Conservation (phyloP, 92 coral and sea anemone genomes). For the Bergia sp. region DNA sequence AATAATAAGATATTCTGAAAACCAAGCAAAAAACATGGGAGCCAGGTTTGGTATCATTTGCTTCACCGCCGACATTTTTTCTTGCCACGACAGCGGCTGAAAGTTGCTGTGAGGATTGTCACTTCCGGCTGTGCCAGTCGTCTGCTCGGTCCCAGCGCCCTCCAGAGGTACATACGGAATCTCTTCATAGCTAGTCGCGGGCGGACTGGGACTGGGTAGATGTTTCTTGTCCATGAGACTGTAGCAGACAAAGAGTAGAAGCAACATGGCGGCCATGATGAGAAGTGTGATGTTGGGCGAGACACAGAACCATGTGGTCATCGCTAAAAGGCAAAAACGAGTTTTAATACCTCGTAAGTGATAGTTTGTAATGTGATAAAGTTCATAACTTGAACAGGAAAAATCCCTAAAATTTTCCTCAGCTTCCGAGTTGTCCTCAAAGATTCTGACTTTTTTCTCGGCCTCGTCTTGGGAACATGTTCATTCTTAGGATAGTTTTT, state of each 20-base stretch:
- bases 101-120: constrained; percentile 10
- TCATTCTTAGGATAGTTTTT: too few species aligned
- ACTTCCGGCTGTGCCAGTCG: constrained; percentile 27
- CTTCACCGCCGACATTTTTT: constrained; percentile 66
- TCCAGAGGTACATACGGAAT: constrained; percentile 67
- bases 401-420: too few species aligned
- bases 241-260: constrained; percentile 76
- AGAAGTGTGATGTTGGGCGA: constrained; percentile 79
- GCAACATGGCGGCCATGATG: constrained; percentile 71
- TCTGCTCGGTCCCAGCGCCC: constrained; percentile 29
- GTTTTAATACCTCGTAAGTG: neutral
- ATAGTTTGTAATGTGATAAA: neutral
- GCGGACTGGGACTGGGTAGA: constrained; percentile 45
- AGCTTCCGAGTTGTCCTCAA: too few species aligned
- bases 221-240: constrained; percentile 82
- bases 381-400: too few species aligned
- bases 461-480: too few species aligned
- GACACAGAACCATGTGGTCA: constrained; percentile 90
- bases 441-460: too few species aligned
- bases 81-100: constrained; percentile 62
- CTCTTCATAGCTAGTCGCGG: constrained; percentile 38
- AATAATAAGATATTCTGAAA: constrained; percentile 80
- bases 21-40: constrained; percentile 81
- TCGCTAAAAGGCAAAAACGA: constrained; percentile 53
- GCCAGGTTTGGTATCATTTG: constrained; percentile 64